These are phyloP conservation scores for Sepioteuthis lessoniana DNA, from an alignment of 2,888 invertebrate genomes.

Conservation along the genomic window DNA sequence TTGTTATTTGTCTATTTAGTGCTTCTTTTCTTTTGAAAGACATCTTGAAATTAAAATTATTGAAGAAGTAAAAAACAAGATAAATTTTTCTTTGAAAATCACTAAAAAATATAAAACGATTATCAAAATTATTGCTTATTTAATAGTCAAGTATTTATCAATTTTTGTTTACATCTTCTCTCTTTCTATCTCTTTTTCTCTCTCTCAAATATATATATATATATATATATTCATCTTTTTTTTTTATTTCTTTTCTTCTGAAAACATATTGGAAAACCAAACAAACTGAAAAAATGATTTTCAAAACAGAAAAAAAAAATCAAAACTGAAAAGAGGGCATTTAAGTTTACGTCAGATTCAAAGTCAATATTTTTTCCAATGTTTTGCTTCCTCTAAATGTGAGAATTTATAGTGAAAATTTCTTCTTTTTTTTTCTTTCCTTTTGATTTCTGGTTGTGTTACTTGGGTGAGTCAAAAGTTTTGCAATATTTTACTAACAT, in stretches of 20 bases:
- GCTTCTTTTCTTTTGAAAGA: background rate
- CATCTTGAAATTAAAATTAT: background rate
- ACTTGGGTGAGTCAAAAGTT: too few species aligned
- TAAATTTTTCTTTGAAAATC: too few species aligned
- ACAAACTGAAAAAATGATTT: background rate
- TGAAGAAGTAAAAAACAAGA: background rate
- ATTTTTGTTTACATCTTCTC: background rate
- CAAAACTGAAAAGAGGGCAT: background rate
- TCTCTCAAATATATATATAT: too few species aligned
- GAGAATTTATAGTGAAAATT: too few species aligned
- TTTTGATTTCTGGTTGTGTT: too few species aligned
- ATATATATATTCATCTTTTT: background rate
- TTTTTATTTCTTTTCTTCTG: background rate
- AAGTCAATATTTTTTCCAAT: background rate
- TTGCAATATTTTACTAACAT: too few species aligned
- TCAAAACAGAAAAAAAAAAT: background rate
- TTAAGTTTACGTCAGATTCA: background rate
- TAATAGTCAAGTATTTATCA: background rate
- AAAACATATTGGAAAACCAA: background rate
- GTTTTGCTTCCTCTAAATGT: background rate
- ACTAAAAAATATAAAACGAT: background rate
- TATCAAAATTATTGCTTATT: background rate
- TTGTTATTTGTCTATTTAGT: too few species aligned
- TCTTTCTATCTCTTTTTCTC: background rate
- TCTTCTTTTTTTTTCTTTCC: too few species aligned